Percentiles rank a stretch among this genome's conserved stretches.
phyloP scores from a whole-genome alignment of 1,140 invertebrate genomes.

The Araneus ventricosus region DNA sequence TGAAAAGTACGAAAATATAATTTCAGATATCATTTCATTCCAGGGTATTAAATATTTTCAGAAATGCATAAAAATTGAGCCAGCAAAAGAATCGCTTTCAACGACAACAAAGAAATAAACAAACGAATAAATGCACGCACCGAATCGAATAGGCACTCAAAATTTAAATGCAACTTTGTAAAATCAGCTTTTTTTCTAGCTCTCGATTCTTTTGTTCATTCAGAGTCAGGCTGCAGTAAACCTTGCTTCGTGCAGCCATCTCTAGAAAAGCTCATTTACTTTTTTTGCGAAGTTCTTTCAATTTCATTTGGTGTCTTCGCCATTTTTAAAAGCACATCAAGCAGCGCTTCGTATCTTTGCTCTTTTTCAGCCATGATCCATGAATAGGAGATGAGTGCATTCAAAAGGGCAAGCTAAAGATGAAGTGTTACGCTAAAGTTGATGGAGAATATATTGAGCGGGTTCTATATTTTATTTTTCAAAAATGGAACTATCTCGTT shows the following conservation, averaged over 20 bases:
- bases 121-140: not conserved
- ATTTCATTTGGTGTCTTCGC: not conserved
- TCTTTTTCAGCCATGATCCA: not conserved
- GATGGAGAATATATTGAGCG: not conserved
- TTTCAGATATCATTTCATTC: not conserved
- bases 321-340: slow-evolving; percentile 6
- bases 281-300: slow-evolving; percentile 10
- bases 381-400: slow-evolving; percentile 2
- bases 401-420: not conserved
- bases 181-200: not conserved
- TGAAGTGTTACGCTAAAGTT: not conserved
- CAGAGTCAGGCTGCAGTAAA: not conserved
- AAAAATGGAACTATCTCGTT: not conserved
- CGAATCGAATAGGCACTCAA: not conserved
- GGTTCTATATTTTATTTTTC: not conserved
- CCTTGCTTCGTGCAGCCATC: not conserved
- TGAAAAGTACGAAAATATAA: not conserved
- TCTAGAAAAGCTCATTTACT: not conserved
- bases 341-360: not conserved
- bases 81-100: no score
- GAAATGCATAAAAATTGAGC: not conserved
- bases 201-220: not conserved
- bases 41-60: not conserved
- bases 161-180: slow-evolving; percentile 9
- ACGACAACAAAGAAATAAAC: not conserved